These are phyloP conservation scores for Uromys caudimaculatus DNA, from an alignment of 2,797 vertebrate genomes.

Conservation along the genomic window DNA sequence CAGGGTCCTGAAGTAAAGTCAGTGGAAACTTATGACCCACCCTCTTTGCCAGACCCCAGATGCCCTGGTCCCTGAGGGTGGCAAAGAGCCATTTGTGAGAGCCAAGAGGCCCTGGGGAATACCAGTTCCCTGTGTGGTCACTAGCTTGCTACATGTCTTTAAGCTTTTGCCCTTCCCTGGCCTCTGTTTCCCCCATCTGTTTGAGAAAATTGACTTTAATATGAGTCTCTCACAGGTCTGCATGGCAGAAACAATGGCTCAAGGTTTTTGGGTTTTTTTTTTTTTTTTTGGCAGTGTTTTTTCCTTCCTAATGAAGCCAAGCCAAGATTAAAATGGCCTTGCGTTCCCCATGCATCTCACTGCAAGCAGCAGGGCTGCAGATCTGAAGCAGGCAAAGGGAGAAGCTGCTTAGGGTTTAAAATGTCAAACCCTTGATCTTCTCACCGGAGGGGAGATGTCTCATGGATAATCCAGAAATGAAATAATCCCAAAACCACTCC, in stretches of 20 bases:
- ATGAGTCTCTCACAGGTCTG: slow-evolving; percentile 35
- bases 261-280: not conserved
- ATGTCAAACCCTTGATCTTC: slow-evolving; percentile 81
- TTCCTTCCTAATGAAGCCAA: slow-evolving; percentile 73
- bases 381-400: slow-evolving; percentile 70
- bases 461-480: slow-evolving; percentile 80
- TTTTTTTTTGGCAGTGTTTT: slow-evolving; percentile 42
- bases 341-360: slow-evolving; percentile 58
- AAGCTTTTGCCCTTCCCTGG: not conserved
- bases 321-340: slow-evolving; percentile 76
- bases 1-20: slow-evolving; percentile 60
- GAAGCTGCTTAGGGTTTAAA: slow-evolving; percentile 80
- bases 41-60: slow-evolving; percentile 23
- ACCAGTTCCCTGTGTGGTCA: not conserved
- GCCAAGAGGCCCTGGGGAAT: not conserved
- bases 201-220: slow-evolving; percentile 44
- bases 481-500: slow-evolving; percentile 74
- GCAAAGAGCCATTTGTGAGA: not conserved
- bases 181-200: slow-evolving; percentile 69
- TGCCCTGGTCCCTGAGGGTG: slow-evolving; percentile 47
- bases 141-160: not conserved
- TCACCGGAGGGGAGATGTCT: slow-evolving; percentile 77
- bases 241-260: slow-evolving; percentile 41
- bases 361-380: slow-evolving; percentile 51
- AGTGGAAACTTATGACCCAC: slow-evolving; percentile 17